Percentiles rank a stretch among this genome's conserved stretches.
These are phyloP conservation scores for Coenobita brevimanus DNA, from an alignment of 1,140 invertebrate genomes.

Conservation along the genomic window DNA sequence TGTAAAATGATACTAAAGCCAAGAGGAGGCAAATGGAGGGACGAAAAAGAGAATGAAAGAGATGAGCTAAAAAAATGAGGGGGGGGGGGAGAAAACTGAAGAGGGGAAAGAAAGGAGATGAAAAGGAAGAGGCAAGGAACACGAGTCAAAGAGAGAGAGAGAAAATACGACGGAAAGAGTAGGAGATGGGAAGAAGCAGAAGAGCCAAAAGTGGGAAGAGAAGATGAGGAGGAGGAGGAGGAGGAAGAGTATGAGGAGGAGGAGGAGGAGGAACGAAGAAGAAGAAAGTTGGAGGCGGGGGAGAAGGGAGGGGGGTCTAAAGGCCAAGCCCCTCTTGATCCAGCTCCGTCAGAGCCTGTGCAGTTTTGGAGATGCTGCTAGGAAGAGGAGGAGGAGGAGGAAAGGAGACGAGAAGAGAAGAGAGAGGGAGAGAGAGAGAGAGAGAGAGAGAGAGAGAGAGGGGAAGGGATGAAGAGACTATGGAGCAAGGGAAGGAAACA, in stretches of 20 bases:
- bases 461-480: neutral
- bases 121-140: neutral
- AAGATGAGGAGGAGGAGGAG: neutral
- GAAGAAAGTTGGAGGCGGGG: neutral
- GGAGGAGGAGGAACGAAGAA: neutral
- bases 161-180: neutral
- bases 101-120: neutral
- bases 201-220: neutral
- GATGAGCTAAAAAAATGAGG: neutral
- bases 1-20: too few relatives aligned
- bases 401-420: constrained; percentile 5
- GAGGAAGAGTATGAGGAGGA: neutral
- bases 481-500: neutral
- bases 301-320: neutral
- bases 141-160: neutral
- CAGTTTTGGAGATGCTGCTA: neutral
- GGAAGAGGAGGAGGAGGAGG: constrained; percentile 1
- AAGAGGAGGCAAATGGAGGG: too few relatives aligned
- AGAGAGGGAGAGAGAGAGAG: constrained; percentile 11
- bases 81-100: neutral
- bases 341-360: neutral
- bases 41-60: too few relatives aligned
- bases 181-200: neutral
- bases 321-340: neutral
- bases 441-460: neutral